A percentile compares a stretch with the other conserved stretches of the same genome.
phyloP scores from a whole-genome alignment of 2,113 vertebrate genomes.

The Cairina moschata region DNA sequence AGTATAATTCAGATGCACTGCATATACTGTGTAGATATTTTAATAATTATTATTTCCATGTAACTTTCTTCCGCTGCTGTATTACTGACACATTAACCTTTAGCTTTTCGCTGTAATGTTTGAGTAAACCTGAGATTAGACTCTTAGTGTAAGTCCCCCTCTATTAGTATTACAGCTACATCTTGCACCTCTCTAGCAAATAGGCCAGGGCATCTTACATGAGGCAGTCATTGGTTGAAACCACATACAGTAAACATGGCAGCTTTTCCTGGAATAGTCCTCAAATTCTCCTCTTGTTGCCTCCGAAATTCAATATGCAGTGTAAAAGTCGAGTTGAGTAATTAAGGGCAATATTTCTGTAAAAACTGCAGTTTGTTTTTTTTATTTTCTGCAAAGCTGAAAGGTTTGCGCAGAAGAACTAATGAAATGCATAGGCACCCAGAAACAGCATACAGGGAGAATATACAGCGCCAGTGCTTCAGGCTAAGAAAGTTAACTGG shows the following conservation, averaged over 20 bases:
- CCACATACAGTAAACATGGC: background rate
- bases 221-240: background rate
- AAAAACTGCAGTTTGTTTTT: background rate
- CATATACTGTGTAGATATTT: background rate
- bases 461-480: rapidly evolving
- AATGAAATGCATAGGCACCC: background rate
- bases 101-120: background rate
- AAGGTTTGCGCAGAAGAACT: background rate
- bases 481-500: background rate
- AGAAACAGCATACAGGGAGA: background rate
- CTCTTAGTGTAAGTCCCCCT: background rate
- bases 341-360: background rate
- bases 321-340: background rate
- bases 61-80: background rate
- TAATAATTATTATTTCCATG: background rate
- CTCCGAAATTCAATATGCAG: background rate
- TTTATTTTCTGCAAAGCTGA: background rate
- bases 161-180: background rate
- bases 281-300: background rate
- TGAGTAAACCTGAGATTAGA: background rate
- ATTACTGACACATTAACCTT: background rate
- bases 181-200: background rate
- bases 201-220: background rate
- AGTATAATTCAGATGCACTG: background rate
- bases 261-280: background rate